Evolutionary conservation across 2,113 vertebrate species (phyloP).

Genomic region (Colius striatus): DNA sequence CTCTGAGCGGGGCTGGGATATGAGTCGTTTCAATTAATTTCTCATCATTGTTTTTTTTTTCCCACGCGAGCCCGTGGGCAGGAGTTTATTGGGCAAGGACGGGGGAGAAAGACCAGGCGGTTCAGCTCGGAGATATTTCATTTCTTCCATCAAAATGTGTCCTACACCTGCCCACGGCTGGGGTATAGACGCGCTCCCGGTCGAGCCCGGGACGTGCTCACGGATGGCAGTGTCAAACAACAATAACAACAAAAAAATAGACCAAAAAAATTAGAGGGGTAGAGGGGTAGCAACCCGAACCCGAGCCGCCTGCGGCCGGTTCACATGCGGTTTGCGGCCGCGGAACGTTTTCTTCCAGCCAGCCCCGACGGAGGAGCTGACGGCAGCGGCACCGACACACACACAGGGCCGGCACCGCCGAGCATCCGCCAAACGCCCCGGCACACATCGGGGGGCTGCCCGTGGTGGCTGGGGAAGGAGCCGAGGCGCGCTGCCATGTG

Average conservation of each 20-base stretch:
- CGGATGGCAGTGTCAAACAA: not conserved
- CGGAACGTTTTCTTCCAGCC: not conserved
- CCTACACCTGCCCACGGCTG: not conserved
- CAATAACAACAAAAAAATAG: not conserved
- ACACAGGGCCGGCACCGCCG: not conserved
- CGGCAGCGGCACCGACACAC: not conserved
- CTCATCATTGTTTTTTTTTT: not conserved
- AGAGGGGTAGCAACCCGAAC: rapidly evolving
- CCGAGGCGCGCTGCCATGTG: not conserved
- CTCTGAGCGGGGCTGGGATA: not conserved
- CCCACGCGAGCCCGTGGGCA: not conserved
- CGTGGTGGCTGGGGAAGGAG: not conserved
- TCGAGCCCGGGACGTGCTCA: not conserved
- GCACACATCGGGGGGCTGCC: rapidly evolving
- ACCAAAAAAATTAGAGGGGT: too few species aligned
- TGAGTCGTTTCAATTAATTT: not conserved
- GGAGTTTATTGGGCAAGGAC: not conserved
- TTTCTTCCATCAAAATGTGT: not conserved
- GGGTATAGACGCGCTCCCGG: not conserved
- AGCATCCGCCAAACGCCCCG: rapidly evolving
- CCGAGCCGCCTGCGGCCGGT: not conserved
- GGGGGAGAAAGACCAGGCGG: not conserved
- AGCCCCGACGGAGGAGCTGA: not conserved
- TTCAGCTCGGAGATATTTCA: not conserved
- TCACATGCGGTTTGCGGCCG: not conserved